Evolutionary conservation across 2,113 vertebrate genomes (phyloP), one percentile per base, ranked within the genome.

Genomic region (Crypturellus undulatus): DNA sequence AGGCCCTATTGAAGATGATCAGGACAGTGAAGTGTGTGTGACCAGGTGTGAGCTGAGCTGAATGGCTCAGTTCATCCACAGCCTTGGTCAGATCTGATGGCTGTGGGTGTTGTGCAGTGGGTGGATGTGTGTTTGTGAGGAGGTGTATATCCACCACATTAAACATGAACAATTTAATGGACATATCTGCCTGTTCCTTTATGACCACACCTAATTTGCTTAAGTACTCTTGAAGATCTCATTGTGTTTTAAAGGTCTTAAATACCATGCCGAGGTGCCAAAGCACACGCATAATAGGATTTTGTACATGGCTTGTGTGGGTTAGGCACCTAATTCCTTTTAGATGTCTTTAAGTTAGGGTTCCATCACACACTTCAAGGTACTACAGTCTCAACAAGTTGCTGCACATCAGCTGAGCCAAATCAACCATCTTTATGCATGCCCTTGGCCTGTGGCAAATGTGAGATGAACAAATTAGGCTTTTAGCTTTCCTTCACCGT

Each of bases 401-500:
- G 21, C 77, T 92, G 92, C 95, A 84, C 84, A 89, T 93, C 94
- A 68, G 43, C 91, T 58, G 77, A 89, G 77, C 58, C 62, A 75
- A 43, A 43, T 4, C 1, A 92, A 16, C 65, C 42, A 16, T 89
- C 88, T 85, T 67, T 78, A 21, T 92, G 86, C 91, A 58, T 94
- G 71, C 73, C 58, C 70, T 92, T 96, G 94, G 80, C 94, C 90
- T 60, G 62, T 93, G 91, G 91, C 91, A 95, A 91, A 40, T 17
- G 89, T 0, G 17, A 90, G 87, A 79, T 84, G 84, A 89, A 94
- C 92, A 96, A 94, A 96, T 95, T 89, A 91, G 84, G 86, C 86
- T 94, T 93, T 89, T 79, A 93, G 86, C 84, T 63, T 95, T 82
- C 80, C 86, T 92, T 87, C 87, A 94, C 84, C 18, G 0, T 84